A percentile compares a stretch with the other conserved stretches of the same genome.
phyloP scores from a whole-genome alignment of 2,888 invertebrate genomes.

The Polia nebulosa region DNA sequence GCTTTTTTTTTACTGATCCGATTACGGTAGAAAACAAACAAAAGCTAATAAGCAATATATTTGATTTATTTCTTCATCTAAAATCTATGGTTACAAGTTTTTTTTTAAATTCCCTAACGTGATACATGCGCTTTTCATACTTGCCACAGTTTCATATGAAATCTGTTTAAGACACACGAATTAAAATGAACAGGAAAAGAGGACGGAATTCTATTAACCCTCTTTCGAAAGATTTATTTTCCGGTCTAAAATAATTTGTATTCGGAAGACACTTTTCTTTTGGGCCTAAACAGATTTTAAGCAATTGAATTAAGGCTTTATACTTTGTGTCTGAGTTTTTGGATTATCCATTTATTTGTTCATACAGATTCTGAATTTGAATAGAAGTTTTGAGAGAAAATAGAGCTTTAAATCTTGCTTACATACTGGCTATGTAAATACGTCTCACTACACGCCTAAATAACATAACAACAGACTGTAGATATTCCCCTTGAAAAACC shows the following conservation, averaged over 20 bases:
- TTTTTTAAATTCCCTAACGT: too few species aligned
- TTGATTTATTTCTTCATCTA: too few species aligned
- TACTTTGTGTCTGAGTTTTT: background rate
- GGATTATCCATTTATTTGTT: background rate
- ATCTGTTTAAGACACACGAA: slow-evolving; percentile 33
- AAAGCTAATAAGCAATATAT: too few species aligned
- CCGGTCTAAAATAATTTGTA: slow-evolving; percentile 16
- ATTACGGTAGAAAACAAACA: too few species aligned
- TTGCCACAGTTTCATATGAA: too few species aligned
- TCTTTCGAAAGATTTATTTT: slow-evolving; percentile 39
- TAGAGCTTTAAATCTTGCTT: background rate
- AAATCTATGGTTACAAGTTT: too few species aligned
- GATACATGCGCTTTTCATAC: background rate
- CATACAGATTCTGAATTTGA: background rate
- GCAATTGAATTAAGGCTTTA: slow-evolving; percentile 13
- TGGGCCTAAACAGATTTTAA: slow-evolving; percentile 16
- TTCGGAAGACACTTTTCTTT: slow-evolving; percentile 21
- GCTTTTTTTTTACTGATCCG: background rate
- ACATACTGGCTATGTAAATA: too few species aligned
- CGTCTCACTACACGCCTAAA: background rate
- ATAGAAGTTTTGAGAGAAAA: slow-evolving; percentile 5
- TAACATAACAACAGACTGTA: too few species aligned
- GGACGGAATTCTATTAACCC: slow-evolving; percentile 14
- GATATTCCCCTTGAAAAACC: background rate
- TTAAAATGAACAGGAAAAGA: slow-evolving; percentile 43